A percentile compares a stretch with the other conserved stretches of the same genome.
Conservation (phyloP, 2,113 vertebrate species). For the Cryptotis parvus region DNA sequence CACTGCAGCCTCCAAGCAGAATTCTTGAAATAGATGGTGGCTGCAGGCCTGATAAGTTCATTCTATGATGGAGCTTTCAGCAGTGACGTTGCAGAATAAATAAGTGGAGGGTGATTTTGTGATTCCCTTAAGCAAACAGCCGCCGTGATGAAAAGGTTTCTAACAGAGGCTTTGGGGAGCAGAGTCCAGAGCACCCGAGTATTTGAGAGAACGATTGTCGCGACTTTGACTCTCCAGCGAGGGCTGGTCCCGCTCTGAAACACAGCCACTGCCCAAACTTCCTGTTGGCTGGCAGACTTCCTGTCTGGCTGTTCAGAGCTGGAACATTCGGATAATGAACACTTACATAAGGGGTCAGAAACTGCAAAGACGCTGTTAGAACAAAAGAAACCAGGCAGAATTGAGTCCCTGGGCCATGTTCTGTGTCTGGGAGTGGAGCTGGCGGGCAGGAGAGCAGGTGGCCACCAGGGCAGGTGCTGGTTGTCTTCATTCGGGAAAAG, state of each 20-base stretch:
- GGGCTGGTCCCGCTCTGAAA: neutral
- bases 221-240: too few relatives aligned
- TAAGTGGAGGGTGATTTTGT: too few relatives aligned
- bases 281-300: neutral
- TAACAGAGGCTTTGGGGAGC: too few relatives aligned
- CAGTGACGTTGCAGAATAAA: too few relatives aligned
- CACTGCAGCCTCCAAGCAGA: too few relatives aligned
- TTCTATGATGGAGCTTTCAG: slow-evolving; percentile 23
- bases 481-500: too few relatives aligned
- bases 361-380: slow-evolving; percentile 16
- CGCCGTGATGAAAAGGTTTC: too few relatives aligned
- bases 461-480: too few relatives aligned
- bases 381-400: slow-evolving; percentile 46
- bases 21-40: slow-evolving; percentile 7
- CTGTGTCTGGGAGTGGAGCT: neutral
- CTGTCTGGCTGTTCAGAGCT: neutral
- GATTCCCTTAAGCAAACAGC: too few relatives aligned
- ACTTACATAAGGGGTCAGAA: neutral
- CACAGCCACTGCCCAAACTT: neutral
- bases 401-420: neutral
- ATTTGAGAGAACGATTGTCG: too few relatives aligned
- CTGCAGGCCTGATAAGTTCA: slow-evolving; percentile 27
- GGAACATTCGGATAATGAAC: slow-evolving; percentile 29
- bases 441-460: too few relatives aligned
- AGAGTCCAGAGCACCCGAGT: too few relatives aligned